Percentiles rank a stretch among this genome's conserved stretches.
phyloP scores from a whole-genome alignment of 92 coral and sea anemone genomes.

The Pocillopora grandis region DNA sequence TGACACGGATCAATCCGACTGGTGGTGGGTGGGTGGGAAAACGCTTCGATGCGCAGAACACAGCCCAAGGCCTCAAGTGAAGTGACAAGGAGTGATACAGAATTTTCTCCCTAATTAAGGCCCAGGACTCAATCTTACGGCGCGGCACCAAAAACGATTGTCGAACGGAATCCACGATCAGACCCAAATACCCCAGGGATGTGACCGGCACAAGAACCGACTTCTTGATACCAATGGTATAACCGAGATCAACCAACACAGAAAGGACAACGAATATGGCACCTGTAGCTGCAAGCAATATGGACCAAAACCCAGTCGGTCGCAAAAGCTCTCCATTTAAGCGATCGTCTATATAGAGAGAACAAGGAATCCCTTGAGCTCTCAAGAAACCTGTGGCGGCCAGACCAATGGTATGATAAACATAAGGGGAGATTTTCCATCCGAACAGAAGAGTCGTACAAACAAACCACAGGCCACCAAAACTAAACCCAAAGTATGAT shows the following conservation, averaged over 20 bases:
- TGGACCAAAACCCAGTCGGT: conserved; percentile 23
- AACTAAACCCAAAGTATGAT: conserved; percentile 24
- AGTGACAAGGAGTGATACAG: too few species aligned
- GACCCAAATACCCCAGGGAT: conserved; percentile 4
- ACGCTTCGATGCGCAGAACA: too few species aligned
- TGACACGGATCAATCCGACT: too few species aligned
- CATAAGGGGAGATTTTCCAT: conserved; percentile 22
- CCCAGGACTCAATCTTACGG: conserved; percentile 18
- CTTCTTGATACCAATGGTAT: conserved; percentile 32
- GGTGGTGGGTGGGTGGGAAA: too few species aligned
- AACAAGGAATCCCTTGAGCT: conserved; percentile 25
- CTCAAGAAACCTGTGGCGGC: conserved; percentile 25
- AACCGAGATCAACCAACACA: conserved; percentile 16
- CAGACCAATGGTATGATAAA: conserved; percentile 24
- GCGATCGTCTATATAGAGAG: conserved; percentile 39
- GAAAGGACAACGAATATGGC: conserved; percentile 27
- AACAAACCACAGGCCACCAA: conserved; percentile 26
- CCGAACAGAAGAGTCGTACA: conserved; percentile 32
- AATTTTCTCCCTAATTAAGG: conserved; percentile 22
- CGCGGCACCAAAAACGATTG: conserved; percentile 24
- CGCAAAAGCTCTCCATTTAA: conserved; percentile 25
- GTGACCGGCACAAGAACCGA: conserved; percentile 16
- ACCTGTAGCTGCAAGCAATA: conserved; percentile 1
- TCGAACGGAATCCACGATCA: conserved; percentile 13
- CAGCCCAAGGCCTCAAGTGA: too few species aligned